phyloP scores from a whole-genome alignment of 2,113 vertebrate species.

The Sinocyclocheilus maitianheensis region DNA sequence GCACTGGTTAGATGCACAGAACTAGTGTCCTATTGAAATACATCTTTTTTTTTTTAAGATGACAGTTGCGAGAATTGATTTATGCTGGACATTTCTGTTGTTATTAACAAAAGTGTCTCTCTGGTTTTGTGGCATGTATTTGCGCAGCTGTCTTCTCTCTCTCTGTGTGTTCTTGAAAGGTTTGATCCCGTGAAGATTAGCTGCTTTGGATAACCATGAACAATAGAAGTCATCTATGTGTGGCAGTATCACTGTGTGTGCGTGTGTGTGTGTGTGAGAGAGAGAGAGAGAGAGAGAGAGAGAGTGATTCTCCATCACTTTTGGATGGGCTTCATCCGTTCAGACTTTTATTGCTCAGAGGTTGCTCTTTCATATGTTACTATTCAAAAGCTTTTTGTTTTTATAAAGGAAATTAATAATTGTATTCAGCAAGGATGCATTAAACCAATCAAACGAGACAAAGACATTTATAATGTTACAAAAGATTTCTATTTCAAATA shows the following conservation, averaged over 20 bases:
- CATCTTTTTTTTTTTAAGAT: not conserved
- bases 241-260: conserved; percentile 18
- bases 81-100: not conserved
- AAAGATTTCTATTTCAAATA: no score
- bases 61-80: not conserved
- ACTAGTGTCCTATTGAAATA: not conserved
- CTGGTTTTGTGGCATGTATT: not conserved
- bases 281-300: no score
- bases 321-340: not conserved
- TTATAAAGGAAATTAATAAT: no score
- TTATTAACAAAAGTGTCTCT: not conserved
- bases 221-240: conserved; percentile 52
- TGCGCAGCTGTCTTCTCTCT: not conserved
- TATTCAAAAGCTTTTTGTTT: no score
- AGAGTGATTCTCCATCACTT: not conserved
- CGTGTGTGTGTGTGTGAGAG: not conserved
- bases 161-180: conserved; percentile 17
- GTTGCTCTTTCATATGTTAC: no score
- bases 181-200: conserved; percentile 65
- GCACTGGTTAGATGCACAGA: not conserved
- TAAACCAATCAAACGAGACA: not conserved
- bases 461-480: no score
- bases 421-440: no score
- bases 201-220: conserved; percentile 56
- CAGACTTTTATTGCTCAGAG: no score